These are phyloP conservation scores for Prosopocoilus inquinatus DNA, from an alignment of 2,888 invertebrate species.

Conservation along the genomic window DNA sequence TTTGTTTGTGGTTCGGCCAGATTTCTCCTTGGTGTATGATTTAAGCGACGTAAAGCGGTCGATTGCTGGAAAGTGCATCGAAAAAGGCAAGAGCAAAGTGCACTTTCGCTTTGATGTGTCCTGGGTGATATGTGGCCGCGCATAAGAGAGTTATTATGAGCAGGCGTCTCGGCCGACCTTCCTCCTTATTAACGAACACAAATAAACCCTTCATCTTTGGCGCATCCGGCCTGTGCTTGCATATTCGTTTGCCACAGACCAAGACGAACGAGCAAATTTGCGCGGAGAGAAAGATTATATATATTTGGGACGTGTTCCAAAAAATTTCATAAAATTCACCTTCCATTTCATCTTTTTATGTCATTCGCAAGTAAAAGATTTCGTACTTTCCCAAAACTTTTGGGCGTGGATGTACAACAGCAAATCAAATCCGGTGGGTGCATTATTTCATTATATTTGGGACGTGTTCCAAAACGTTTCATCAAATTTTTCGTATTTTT, in stretches of 20 bases:
- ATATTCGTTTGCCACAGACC: conserved; percentile 15
- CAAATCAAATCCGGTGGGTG: no score
- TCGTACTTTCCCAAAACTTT: no score
- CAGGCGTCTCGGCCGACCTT: conserved; percentile 31
- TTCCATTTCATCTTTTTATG: no score
- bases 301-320: no score
- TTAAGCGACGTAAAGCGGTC: neutral
- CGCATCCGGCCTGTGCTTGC: conserved; percentile 28
- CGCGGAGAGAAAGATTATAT: no score
- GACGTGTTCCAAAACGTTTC: no score
- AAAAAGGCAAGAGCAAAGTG: neutral
- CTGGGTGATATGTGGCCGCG: conserved; percentile 29
- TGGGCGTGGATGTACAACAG: no score
- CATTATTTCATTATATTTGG: no score
- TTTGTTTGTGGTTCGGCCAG: conserved; percentile 3
- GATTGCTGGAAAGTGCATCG: neutral
- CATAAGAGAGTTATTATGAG: conserved; percentile 33
- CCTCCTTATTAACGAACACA: conserved; percentile 33
- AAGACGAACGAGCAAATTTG: conserved; percentile 3
- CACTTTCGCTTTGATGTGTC: conserved; percentile 18
- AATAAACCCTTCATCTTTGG: conserved; percentile 32
- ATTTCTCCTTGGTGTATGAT: neutral
- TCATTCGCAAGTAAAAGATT: no score
- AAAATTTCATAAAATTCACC: no score
- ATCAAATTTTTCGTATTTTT: no score